Evolutionary conservation across 1,140 invertebrate species (phyloP).

Genomic region (Aphaenogaster ashmeadi): DNA sequence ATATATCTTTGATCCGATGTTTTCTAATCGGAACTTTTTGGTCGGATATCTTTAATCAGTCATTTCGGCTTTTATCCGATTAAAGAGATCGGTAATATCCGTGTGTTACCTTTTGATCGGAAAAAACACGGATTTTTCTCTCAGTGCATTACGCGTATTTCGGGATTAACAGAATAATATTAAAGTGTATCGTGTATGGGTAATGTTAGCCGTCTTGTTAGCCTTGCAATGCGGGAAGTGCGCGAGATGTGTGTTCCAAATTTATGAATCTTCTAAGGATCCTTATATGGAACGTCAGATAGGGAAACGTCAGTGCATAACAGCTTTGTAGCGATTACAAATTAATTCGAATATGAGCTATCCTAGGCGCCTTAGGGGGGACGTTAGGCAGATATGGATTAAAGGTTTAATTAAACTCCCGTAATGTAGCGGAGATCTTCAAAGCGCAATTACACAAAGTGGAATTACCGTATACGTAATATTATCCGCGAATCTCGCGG

Average conservation of each 20-base stretch:
- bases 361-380: constrained; percentile 36
- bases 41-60: too few species aligned
- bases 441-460: constrained; percentile 65
- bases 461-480: constrained; percentile 61
- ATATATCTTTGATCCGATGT: too few species aligned
- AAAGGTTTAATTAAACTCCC: constrained; percentile 66
- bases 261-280: constrained; percentile 52
- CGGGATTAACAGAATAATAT: not conserved
- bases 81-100: too few species aligned
- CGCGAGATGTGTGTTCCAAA: constrained; percentile 11
- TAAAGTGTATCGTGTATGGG: not conserved
- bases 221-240: not conserved
- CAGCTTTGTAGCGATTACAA: constrained; percentile 60
- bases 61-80: too few species aligned
- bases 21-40: too few species aligned
- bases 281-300: constrained; percentile 35
- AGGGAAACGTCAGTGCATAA: constrained; percentile 36
- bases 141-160: not conserved
- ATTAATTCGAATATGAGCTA: constrained; percentile 64
- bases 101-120: too few species aligned
- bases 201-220: constrained; percentile 24
- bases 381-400: constrained; percentile 62
- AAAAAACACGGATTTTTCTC: too few species aligned
- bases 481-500: constrained; percentile 58
- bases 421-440: constrained; percentile 63